phyloP scores from a whole-genome alignment of 2,113 vertebrate species.

The Fulica atra region DNA sequence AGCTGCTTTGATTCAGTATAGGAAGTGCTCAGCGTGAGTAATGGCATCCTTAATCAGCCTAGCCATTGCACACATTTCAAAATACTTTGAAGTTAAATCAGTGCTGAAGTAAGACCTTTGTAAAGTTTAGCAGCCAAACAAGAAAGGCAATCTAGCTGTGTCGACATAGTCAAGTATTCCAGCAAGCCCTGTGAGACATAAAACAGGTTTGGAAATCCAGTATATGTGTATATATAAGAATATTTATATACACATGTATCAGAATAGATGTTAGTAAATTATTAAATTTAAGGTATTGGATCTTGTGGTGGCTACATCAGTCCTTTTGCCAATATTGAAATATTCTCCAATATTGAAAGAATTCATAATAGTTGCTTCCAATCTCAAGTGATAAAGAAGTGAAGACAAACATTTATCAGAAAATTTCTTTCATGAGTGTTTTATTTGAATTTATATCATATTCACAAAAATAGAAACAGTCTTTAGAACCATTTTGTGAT shows the following conservation, averaged over 20 bases:
- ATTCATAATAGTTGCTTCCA: background rate
- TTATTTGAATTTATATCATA: conserved; percentile 72
- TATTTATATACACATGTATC: background rate
- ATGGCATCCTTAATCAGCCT: conserved; percentile 28
- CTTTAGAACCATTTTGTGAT: conserved; percentile 65
- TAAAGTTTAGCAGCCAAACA: background rate
- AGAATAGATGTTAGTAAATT: background rate
- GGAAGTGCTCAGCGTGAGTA: background rate
- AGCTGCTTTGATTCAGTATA: conserved; percentile 7
- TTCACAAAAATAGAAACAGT: conserved; percentile 58
- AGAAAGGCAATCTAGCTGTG: background rate
- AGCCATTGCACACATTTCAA: conserved; percentile 4
- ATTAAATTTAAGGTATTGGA: background rate
- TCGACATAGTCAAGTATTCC: background rate
- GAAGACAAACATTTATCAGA: conserved; percentile 12
- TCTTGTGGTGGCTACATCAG: background rate
- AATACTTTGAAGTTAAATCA: conserved; percentile 33
- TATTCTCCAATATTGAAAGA: background rate
- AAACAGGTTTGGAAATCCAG: background rate
- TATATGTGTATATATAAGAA: background rate
- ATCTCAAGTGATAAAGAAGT: background rate
- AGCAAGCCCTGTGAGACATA: background rate
- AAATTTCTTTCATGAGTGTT: conserved; percentile 32
- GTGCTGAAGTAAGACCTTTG: conserved; percentile 42
- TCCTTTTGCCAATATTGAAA: background rate